Base-by-base conservation (phyloP, 2,888 invertebrate genomes). In the Archips xylosteana region DNA sequence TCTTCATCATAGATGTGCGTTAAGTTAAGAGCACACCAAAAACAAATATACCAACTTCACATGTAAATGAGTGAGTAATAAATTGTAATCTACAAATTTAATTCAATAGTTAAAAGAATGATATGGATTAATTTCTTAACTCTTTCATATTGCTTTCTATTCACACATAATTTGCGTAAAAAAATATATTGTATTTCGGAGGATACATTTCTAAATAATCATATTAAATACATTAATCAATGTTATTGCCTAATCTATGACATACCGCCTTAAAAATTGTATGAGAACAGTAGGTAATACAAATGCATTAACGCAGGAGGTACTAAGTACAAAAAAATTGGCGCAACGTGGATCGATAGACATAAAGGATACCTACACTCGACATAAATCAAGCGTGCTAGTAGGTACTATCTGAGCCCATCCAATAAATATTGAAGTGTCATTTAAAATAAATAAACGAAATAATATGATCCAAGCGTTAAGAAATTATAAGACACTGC, bases 121-220 rank as follows among this genome's bases (percentile, higher is more conserved):
- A 75, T 75, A 75, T 75, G 75, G 69, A 57, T 65, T 70, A 42
- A 69, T 69, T 70, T 60, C 51, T 74, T 59, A 60, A 61, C 59
- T 65, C 61, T 72, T 59, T 23, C 64, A 66, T 72, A 75, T 72
- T 75, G 75, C 72, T 72, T 66, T 67, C 51, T 73, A 72, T 67
- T 64, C 63, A 64, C 34, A 64, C 59, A 54, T 42, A 32, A 54
- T 49, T 60, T 34, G 60, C 54, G 54, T 60, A 74, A 70, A 70
- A 74, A 74, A 74, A 64, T 74, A 74, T 65, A 65, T 1, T 1
- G 23, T 23, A 23, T 74, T 68, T 63, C 63, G 42, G 49, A 64
- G 51, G 67, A 72, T 47, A 72, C 45, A 63, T 59, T 42, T 65
- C 51, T 74, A 69, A 70, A 15, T 49, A 64, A 69, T 49, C 4